Evolutionary conservation across 1,140 invertebrate species (phyloP), one percentile per base, ranked within the genome.

Genomic region (Drosophila ogumai): DNA sequence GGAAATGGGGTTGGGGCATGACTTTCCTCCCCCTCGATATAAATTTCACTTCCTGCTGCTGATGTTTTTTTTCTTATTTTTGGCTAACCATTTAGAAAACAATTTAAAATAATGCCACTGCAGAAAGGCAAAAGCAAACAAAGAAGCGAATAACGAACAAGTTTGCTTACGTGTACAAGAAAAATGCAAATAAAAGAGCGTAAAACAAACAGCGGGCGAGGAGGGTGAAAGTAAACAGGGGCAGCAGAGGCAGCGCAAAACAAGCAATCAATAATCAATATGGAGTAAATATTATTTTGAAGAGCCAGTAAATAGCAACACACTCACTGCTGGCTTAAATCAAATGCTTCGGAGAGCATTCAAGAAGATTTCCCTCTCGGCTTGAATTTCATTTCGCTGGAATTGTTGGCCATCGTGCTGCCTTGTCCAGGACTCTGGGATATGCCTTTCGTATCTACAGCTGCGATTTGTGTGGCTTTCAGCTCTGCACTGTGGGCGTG

Each of bases 51-150:
- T 69, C 47, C 63, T 40, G 41, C 17, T 25, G 52, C 52, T 55
- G 52, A 4, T 38, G 19, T 5, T 50, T 2, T 50, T 31, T 4
- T 8, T 10, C 13, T 69, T 69, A 17, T 63, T 68, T 81, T 56
- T 57, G 63, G 72, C 73, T 46, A 55, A 67, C 50, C 79, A 68
- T 82, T 82, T 82, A 76, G 57, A 84, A 84, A 72, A 84, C 81
- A 84, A 84, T 84, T 84, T 84, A 55, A 76, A 80, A 72, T 67
- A 79, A 67, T 79, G 75, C 72, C 60, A 59, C n/a, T 79, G 68
- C 79, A 79, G 60, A 52, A 50, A 68, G 64, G 73, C 49, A 75
- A 82, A 55, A 43, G 68, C 80, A 82, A 69, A 82, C 59, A 74
- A 38, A 25, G 36, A 15, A 15, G 66, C 61, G 63, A 50, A 67